Percentiles rank a stretch among this genome's conserved stretches.
Evolutionary conservation across 2,888 invertebrate genomes (phyloP).

Genomic region (Temnothorax rugatulus): DNA sequence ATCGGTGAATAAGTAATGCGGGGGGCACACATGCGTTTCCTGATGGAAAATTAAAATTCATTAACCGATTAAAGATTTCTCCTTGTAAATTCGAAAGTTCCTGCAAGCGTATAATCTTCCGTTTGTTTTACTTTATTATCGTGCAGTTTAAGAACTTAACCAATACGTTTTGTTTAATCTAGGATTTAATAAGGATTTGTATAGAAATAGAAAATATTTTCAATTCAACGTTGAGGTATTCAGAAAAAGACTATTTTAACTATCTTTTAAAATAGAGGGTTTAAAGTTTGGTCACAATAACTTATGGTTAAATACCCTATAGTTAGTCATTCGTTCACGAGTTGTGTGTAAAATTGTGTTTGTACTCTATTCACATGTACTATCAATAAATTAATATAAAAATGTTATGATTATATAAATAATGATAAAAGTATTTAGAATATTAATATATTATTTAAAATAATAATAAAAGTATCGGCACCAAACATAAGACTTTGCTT

Average conservation of each 20-base stretch:
- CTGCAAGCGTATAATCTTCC: background rate
- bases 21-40: background rate
- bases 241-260: background rate
- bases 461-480: too few species aligned
- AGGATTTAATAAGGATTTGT: background rate
- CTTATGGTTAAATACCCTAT: background rate
- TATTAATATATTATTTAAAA: too few species aligned
- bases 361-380: background rate
- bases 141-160: background rate
- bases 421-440: too few species aligned
- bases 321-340: background rate
- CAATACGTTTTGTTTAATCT: background rate
- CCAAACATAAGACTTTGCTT: too few species aligned
- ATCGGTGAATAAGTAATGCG: background rate
- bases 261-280: background rate
- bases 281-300: background rate
- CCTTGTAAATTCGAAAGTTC: background rate
- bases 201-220: background rate
- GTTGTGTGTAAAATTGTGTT: background rate
- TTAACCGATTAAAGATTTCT: conserved; percentile 19
- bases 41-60: background rate
- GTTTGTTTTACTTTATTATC: background rate
- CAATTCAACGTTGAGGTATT: background rate
- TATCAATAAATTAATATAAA: background rate
- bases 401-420: background rate